Evolutionary conservation across 2,113 vertebrate genomes (phyloP).

Genomic region (Nannospalax galili): DNA sequence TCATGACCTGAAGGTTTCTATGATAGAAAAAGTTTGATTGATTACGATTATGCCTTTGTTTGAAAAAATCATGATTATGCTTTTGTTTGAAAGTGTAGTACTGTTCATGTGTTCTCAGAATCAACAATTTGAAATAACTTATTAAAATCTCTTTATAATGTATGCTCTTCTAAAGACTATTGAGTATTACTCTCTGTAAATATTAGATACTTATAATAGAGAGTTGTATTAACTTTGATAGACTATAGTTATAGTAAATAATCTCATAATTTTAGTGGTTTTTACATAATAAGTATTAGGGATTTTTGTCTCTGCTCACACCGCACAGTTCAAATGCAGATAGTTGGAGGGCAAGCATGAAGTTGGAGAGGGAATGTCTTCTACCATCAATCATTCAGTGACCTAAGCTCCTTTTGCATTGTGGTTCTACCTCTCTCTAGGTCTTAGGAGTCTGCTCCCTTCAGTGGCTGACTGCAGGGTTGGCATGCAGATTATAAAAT

Average conservation of each 20-base stretch:
- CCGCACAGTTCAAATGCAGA: background rate
- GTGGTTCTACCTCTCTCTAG: background rate
- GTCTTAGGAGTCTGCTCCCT: background rate
- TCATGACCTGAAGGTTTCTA: slow-evolving; percentile 57
- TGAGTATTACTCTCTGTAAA: slow-evolving; percentile 68
- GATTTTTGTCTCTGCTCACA: slow-evolving; percentile 2
- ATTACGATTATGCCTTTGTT: slow-evolving; percentile 58
- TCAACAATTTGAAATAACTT: slow-evolving; percentile 65
- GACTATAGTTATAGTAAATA: slow-evolving; percentile 28
- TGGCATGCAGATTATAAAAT: background rate
- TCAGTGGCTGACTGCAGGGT: background rate
- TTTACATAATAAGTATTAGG: background rate
- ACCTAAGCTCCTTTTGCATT: background rate
- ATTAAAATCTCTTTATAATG: slow-evolving; percentile 69
- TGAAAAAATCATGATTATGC: slow-evolving; percentile 51
- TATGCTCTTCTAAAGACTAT: slow-evolving; percentile 60
- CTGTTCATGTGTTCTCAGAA: slow-evolving; percentile 29
- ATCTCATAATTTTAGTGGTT: slow-evolving; percentile 6
- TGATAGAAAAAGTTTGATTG: slow-evolving; percentile 40
- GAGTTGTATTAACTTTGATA: slow-evolving; percentile 24
- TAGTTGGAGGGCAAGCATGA: background rate
- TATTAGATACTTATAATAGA: slow-evolving; percentile 64
- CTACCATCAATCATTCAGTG: background rate
- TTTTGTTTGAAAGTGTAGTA: slow-evolving; percentile 44
- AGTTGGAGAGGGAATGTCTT: rapidly evolving